Base-by-base conservation (phyloP, 2,888 invertebrate genomes). In the Leptinotarsa juncta region DNA sequence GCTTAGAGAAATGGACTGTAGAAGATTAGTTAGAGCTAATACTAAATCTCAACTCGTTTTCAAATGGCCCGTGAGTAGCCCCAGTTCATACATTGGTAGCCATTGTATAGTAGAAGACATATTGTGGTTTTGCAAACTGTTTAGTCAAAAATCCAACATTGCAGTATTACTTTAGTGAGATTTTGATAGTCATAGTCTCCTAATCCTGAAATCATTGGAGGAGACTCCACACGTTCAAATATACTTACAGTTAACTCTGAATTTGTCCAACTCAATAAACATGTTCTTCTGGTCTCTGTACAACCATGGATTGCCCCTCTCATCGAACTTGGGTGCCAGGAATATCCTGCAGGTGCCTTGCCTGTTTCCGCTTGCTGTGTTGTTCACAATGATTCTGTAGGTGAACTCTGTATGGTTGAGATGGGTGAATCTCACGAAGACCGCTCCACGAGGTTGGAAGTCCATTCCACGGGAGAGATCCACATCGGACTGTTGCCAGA, bases 381-480 rank as follows among this genome's bases (percentile, higher is more conserved):
- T 87, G 74, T 86, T 85, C 2, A 86, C 86, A 12, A 77, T 83
- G 73, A 88, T 85, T 42, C 88, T 91, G 83, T 94, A 95, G 53
- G 88, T 89, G 89, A 92, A 96, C 0, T 91, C 91, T 5, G 91
- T 89, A 83, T 96, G 93, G 87, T 96, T 94, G 75, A 96, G 89
- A 87, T 96, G 96, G 0, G 93, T 94, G 86, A 94, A 93, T 67
- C 83, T 67, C 3, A 82, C 79, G 67, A 83, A 91, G 51, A 95
- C 92, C 60, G 92, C 87, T 66, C 95, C 95, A 1, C 95, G 90
- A 0, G 95, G 95, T 14, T 92, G 91, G 88, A 96, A 96, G 88
- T 96, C 96, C 84, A 96, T 90, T 0, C 96, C 96, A 1, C 95
- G 90, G 0, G 93, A 92, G 48, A 96, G 86, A 84, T 96, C 94